Evolutionary conservation across 2,797 vertebrate genomes (phyloP).

Genomic region (Gallinago solitaria): DNA sequence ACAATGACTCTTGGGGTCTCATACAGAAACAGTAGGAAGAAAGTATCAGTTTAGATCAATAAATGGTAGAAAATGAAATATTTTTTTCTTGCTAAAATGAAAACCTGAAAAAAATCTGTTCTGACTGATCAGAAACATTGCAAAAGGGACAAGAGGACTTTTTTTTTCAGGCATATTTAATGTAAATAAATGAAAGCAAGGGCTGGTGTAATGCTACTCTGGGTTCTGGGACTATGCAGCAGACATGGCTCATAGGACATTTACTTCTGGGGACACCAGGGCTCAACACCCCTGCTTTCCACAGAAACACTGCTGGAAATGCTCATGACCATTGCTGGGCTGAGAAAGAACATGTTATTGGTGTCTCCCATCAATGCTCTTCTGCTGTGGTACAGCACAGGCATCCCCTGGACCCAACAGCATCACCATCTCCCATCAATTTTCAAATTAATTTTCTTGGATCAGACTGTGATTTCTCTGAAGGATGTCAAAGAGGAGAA

Average conservation of each 20-base stretch:
- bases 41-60: neutral
- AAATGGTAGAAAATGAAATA: neutral
- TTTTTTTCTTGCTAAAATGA: neutral
- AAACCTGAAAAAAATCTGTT: neutral
- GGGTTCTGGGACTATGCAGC: neutral
- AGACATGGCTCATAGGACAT: fast-evolving
- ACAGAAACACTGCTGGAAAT: neutral
- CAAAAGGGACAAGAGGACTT: neutral
- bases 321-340: neutral
- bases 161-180: neutral
- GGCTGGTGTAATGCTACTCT: neutral
- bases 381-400: neutral
- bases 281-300: neutral
- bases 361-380: fast-evolving
- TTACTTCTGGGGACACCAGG: fast-evolving
- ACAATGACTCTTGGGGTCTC: neutral
- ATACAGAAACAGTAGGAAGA: neutral
- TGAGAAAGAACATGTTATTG: neutral
- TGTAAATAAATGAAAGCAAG: neutral
- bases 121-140: neutral
- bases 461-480: neutral
- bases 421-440: neutral
- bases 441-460: too few species aligned
- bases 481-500: neutral
- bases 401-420: fast-evolving